Base-by-base conservation (phyloP, 2,113 vertebrate genomes). In the Colius striatus region DNA sequence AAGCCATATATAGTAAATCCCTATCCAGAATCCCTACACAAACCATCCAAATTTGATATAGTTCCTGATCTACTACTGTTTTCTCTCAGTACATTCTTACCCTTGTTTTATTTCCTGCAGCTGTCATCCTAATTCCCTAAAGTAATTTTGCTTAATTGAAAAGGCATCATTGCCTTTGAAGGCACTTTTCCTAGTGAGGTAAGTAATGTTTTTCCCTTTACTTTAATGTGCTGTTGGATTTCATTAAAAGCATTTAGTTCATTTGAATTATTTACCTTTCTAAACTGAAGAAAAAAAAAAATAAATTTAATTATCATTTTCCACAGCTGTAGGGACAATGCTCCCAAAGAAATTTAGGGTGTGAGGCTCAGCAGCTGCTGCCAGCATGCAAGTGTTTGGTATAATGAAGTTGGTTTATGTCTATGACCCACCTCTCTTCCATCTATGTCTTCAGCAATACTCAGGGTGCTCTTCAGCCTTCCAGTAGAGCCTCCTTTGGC, bases 121-220 rank as follows among this genome's bases (percentile, higher is more conserved):
- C 76, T 94, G 73, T 75, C 86, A 97, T 45, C 30, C 53, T 90
- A 65, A 95, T 95, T 90, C 80, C 86, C 86, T 71, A 13, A 90
- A 90, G 84, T 86, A 3, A 89, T 95, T 94, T 60, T 72, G 32
- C 51, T 65, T 92, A 93, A 95, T 81, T 96, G 76, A 92, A 95
- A 90, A 84, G 51, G 79, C 94, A 92, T 78, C 26, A 96, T 72
- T 96, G 61, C 34, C 63, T 90, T 68, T 67, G 72, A 86, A 93
- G 53, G 38, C 32, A 68, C 54, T 93, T 81, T 87, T 91, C 34
- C 36, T 54, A 36, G 30, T 1, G 25, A 88, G 74, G 75, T 83
- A 90, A 94, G 91, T 91, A 84, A 91, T 58, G 30, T 26, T 87
- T 87, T 74, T 61, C 54, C 54, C 14, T 86, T 53, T 65, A 70